Evolutionary conservation across 2,888 invertebrate genomes (phyloP).

Genomic region (Hydrotaea diabolus): DNA sequence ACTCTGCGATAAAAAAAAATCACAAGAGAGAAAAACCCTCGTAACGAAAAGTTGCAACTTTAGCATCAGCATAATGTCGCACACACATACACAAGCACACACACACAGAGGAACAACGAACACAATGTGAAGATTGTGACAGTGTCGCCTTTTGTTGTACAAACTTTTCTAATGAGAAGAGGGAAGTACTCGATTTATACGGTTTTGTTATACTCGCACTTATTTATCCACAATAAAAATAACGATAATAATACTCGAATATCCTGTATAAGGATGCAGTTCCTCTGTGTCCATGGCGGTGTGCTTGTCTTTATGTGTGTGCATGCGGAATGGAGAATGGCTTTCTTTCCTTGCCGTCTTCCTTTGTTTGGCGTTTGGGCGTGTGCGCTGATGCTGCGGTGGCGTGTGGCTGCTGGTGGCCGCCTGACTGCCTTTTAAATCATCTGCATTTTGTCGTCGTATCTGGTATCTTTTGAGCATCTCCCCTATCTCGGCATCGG

Average conservation of each 20-base stretch:
- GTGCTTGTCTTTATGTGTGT: background rate
- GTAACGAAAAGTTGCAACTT: constrained; percentile 58
- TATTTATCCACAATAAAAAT: constrained; percentile 61
- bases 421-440: background rate
- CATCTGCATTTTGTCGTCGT: constrained; percentile 24
- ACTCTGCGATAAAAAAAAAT: constrained; percentile 43
- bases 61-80: constrained; percentile 61
- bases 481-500: background rate
- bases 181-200: constrained; percentile 52
- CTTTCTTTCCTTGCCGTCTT: background rate
- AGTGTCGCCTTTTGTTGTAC: constrained; percentile 69
- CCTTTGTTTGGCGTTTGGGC: constrained; percentile 7
- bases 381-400: constrained; percentile 37
- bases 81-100: constrained; percentile 16
- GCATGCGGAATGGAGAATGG: constrained; percentile 11
- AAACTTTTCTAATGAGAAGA: constrained; percentile 73
- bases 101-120: too few relatives aligned
- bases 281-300: background rate
- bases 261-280: constrained; percentile 39
- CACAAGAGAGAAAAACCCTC: constrained; percentile 15
- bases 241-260: constrained; percentile 40
- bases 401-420: background rate
- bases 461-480: constrained; percentile 4
- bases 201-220: constrained; percentile 36
- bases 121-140: constrained; percentile 55